Percentiles rank a stretch among this genome's conserved stretches.
phyloP scores from a whole-genome alignment of 2,888 invertebrate genomes.

The Diachrysia chrysitis region DNA sequence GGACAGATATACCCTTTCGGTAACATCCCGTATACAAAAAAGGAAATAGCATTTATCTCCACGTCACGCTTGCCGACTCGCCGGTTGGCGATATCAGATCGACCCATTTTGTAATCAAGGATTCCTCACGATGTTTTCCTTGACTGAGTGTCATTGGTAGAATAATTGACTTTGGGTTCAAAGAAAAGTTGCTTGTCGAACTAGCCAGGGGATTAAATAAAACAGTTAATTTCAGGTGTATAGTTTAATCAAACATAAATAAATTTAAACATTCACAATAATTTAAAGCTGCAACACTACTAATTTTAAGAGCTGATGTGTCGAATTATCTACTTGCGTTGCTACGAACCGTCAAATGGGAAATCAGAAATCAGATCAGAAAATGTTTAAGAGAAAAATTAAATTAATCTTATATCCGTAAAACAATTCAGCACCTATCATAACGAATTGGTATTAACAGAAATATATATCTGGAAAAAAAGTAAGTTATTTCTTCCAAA shows the following conservation, averaged over 20 bases:
- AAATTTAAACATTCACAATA: slow-evolving; percentile 46
- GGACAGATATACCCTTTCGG: too few species aligned
- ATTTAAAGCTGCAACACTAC: slow-evolving; percentile 48
- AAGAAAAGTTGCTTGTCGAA: too few species aligned
- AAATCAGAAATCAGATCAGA: neutral
- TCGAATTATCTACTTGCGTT: slow-evolving; percentile 36
- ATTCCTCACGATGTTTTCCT: too few species aligned
- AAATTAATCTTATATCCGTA: neutral
- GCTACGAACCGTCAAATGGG: slow-evolving; percentile 25
- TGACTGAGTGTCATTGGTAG: too few species aligned
- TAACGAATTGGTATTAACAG: neutral
- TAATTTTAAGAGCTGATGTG: slow-evolving; percentile 32
- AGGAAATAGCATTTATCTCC: too few species aligned
- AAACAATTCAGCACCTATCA: neutral
- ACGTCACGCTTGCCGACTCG: too few species aligned
- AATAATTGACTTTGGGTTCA: too few species aligned
- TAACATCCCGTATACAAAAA: too few species aligned
- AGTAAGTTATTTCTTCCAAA: neutral
- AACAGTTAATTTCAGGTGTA: slow-evolving; percentile 46
- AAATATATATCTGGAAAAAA: neutral
- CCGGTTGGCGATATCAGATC: too few species aligned
- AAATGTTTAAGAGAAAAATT: neutral
- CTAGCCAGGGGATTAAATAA: neutral
- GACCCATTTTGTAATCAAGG: too few species aligned
- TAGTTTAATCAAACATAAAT: slow-evolving; percentile 57